Evolutionary conservation across 2,797 vertebrate genomes (phyloP), one percentile per base, ranked within the genome.

Genomic region (Strix occidentalis): DNA sequence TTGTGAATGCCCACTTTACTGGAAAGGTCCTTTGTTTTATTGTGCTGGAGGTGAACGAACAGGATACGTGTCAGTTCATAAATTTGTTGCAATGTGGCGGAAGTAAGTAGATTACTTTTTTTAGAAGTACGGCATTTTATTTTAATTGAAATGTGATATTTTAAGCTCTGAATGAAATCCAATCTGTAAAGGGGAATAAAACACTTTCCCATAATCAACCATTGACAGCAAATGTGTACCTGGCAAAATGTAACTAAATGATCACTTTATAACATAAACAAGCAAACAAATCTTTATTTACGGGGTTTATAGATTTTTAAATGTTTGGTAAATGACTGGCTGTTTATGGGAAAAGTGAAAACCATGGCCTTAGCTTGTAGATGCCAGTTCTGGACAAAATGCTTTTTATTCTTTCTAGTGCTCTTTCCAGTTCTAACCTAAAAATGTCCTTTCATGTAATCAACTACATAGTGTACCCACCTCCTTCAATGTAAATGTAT

Each of bases 71-170:
- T 99, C 99, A 1, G 99, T 99, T 81, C 99, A 99, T 98, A 99
- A 99, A 98, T 99, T 99, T 80, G 97, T 99, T 92, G 99, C 99
- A 89, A 99, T 99, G 99, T 99, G 99, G 99, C 98, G 99, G 97
- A 99, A 99, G 99, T 99, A 98, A 99, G 98, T 98, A 45, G 68
- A 17, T 80, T 33, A 56, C 24, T 58, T 81, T 89, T 89, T 87
- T 84, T 63, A n/a, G n/a, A 95, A 87, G 39, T 58, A n/a, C 19
- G 78, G 18, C 43, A 6, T 51, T 74, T 64, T 75, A 69, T 87
- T 89, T 83, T 68, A 46, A 64, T 64, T 91, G 41, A 91, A 93
- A 82, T 46, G 41, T 70, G 60, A 6, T 93, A 82, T 79, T 94
- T 91, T 64, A 89, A 87, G 25, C 37, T 91, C 51, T 82, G 74